phyloP scores from a whole-genome alignment of 2,113 vertebrate genomes.

The Tricholaema leucomelas region DNA sequence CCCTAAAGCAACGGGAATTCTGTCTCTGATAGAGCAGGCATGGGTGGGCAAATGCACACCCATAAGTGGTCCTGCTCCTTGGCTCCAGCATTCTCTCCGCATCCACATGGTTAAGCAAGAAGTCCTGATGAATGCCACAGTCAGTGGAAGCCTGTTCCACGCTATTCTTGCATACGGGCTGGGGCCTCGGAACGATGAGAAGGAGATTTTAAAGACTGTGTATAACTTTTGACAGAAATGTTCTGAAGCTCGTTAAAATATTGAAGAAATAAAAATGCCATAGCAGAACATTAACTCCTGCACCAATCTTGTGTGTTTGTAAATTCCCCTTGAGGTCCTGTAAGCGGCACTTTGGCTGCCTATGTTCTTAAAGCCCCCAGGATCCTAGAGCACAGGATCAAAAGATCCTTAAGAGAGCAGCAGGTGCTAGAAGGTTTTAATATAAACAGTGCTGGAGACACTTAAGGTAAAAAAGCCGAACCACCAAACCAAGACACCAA shows the following conservation, averaged over 20 bases:
- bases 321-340: background rate
- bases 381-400: constrained; percentile 48
- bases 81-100: background rate
- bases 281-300: background rate
- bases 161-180: background rate
- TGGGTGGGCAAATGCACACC: background rate
- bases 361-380: constrained; percentile 31
- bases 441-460: constrained; percentile 6
- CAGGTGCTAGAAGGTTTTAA: constrained; percentile 47
- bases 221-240: background rate
- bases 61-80: background rate
- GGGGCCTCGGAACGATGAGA: background rate
- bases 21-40: background rate
- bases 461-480: background rate
- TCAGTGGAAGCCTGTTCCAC: background rate
- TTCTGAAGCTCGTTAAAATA: constrained; percentile 26
- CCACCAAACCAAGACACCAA: background rate
- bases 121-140: background rate
- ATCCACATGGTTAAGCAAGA: background rate
- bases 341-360: constrained; percentile 6
- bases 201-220: background rate
- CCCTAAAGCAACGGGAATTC: background rate
- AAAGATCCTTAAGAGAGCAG: constrained; percentile 56
- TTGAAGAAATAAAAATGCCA: constrained; percentile 37
- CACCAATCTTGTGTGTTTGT: background rate